phyloP scores from a whole-genome alignment of 2,888 invertebrate species.

The Eupithecia insigniata region DNA sequence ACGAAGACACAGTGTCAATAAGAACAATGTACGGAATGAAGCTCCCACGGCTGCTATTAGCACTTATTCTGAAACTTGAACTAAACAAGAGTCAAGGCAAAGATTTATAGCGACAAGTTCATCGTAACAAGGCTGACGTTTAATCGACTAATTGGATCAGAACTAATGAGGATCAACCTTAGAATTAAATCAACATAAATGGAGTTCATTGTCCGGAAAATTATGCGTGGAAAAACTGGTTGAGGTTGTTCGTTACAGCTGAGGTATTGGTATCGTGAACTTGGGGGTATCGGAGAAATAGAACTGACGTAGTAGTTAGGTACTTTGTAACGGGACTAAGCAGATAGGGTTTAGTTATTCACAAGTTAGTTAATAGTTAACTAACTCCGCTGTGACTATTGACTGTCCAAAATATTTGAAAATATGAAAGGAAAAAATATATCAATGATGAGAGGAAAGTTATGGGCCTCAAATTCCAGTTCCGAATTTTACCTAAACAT shows the following conservation, averaged over 20 bases:
- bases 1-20: constrained; percentile 30
- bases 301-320: not conserved
- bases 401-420: not conserved
- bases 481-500: not conserved
- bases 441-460: not conserved
- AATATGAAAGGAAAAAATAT: not conserved
- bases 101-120: constrained; percentile 38
- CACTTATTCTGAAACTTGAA: constrained; percentile 35
- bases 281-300: constrained; percentile 5
- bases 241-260: constrained; percentile 17
- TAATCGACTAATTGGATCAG: constrained; percentile 27
- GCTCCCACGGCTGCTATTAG: constrained; percentile 59
- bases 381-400: not conserved
- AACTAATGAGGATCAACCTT: constrained; percentile 26
- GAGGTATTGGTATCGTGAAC: constrained; percentile 17
- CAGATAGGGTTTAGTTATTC: not conserved
- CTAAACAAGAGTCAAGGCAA: constrained; percentile 62
- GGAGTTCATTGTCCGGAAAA: constrained; percentile 32
- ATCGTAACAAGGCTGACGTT: constrained; percentile 32
- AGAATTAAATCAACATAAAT: constrained; percentile 25
- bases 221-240: constrained; percentile 29
- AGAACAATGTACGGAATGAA: constrained; percentile 53
- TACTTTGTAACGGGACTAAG: constrained; percentile 5
- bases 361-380: not conserved
- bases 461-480: not conserved